Evolutionary conservation across 2,113 vertebrate species (phyloP).

Genomic region (Irena cyanogastra): DNA sequence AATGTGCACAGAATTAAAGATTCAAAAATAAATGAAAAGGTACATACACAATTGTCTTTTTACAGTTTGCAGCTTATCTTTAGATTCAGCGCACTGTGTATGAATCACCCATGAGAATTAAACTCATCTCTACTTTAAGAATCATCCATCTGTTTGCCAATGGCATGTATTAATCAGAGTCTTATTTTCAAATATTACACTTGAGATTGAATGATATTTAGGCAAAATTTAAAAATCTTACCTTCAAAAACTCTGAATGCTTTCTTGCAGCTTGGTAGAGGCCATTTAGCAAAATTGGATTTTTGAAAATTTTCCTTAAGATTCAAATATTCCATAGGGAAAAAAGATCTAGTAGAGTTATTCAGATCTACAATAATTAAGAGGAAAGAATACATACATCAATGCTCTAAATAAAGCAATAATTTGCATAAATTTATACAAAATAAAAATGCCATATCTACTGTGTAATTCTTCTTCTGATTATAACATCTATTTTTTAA

Average conservation of each 20-base stretch:
- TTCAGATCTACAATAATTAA: slow-evolving; percentile 73
- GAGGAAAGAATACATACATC: not conserved
- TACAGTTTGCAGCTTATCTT: not conserved
- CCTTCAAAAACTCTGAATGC: slow-evolving; percentile 77
- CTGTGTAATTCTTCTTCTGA: not conserved
- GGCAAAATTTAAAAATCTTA: slow-evolving; percentile 46
- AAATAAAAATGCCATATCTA: not conserved
- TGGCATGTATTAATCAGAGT: not conserved
- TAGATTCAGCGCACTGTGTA: not conserved
- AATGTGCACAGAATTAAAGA: not conserved
- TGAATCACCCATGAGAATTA: not conserved
- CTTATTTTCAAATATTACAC: not conserved
- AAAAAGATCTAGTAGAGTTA: slow-evolving; percentile 74
- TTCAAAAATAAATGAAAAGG: not conserved
- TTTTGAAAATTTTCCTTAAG: slow-evolving; percentile 80
- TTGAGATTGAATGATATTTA: not conserved
- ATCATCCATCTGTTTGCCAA: not conserved
- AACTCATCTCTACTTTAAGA: not conserved
- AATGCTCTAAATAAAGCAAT: not conserved
- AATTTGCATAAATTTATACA: not conserved
- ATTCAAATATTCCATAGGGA: slow-evolving; percentile 77
- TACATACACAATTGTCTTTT: not conserved
- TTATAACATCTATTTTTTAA: not conserved
- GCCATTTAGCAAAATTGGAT: slow-evolving; percentile 76
- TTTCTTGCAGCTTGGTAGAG: slow-evolving; percentile 75